Conservation (phyloP, 2,888 invertebrate genomes). For the Acleris literana region DNA sequence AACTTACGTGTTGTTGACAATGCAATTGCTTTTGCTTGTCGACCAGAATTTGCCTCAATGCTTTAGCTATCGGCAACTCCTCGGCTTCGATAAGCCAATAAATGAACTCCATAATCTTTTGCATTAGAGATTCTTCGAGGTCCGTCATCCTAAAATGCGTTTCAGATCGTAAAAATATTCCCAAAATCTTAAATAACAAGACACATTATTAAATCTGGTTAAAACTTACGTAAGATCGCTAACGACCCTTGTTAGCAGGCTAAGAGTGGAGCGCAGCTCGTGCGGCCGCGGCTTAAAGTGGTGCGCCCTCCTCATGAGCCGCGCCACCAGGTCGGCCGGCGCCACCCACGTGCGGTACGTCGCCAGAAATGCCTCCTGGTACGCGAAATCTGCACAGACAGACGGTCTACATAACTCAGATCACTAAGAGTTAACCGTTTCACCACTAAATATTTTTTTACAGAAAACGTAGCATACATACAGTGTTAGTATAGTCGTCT, state of each 20-base stretch:
- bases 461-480: too few species aligned
- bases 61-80: slow-evolving; percentile 95
- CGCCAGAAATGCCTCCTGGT: slow-evolving; percentile 98
- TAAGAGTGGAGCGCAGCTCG: slow-evolving; percentile 93
- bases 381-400: slow-evolving; percentile 89
- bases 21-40: slow-evolving; percentile 90
- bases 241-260: slow-evolving; percentile 96
- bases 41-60: slow-evolving; percentile 93
- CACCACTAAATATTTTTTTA: too few species aligned
- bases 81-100: slow-evolving; percentile 96
- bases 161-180: slow-evolving; percentile 25
- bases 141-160: slow-evolving; percentile 88
- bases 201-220: background rate
- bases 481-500: too few species aligned
- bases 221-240: slow-evolving; percentile 96
- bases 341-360: slow-evolving; percentile 98
- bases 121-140: slow-evolving; percentile 90
- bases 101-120: slow-evolving; percentile 95
- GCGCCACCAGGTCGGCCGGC: slow-evolving; percentile 92
- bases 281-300: slow-evolving; percentile 85
- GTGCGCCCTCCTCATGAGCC: slow-evolving; percentile 90
- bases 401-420: too few species aligned
- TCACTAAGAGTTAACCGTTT: too few species aligned
- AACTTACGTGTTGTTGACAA: slow-evolving; percentile 71
- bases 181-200: background rate